Conservation (phyloP, 2,797 vertebrate species). For the Hoplostethus atlanticus region DNA sequence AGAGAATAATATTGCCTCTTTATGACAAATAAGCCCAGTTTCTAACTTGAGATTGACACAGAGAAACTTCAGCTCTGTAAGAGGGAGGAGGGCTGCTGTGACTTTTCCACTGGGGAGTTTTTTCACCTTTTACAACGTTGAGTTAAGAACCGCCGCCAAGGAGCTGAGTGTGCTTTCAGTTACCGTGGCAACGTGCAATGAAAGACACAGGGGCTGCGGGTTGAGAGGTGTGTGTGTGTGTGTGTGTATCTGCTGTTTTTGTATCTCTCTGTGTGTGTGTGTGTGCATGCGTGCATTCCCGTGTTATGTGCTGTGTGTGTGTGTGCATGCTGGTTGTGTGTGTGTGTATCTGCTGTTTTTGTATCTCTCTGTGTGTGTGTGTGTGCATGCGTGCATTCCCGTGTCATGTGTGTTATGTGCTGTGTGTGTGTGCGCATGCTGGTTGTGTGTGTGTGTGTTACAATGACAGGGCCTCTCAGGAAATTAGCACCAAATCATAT, state of each 20-base stretch:
- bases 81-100: neutral
- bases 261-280: neutral
- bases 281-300: neutral
- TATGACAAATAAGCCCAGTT: conserved; percentile 9
- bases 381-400: neutral
- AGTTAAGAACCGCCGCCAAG: conserved; percentile 29
- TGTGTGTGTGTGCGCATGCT: neutral
- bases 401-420: neutral
- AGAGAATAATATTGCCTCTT: neutral
- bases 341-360: neutral
- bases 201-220: conserved; percentile 39
- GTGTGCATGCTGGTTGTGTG: neutral
- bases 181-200: conserved; percentile 51
- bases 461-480: conserved; percentile 55
- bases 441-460: conserved; percentile 23
- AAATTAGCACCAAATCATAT: conserved; percentile 65
- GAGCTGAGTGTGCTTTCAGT: conserved; percentile 60
- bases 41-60: neutral
- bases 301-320: neutral
- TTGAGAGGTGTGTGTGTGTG: neutral
- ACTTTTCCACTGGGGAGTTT: conserved; percentile 25
- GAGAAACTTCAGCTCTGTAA: conserved; percentile 8
- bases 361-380: neutral
- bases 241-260: neutral
- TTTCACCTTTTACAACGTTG: conserved; percentile 37